These are phyloP conservation scores for Xylophagus ater DNA, from an alignment of 2,888 invertebrate species.

Conservation along the genomic window DNA sequence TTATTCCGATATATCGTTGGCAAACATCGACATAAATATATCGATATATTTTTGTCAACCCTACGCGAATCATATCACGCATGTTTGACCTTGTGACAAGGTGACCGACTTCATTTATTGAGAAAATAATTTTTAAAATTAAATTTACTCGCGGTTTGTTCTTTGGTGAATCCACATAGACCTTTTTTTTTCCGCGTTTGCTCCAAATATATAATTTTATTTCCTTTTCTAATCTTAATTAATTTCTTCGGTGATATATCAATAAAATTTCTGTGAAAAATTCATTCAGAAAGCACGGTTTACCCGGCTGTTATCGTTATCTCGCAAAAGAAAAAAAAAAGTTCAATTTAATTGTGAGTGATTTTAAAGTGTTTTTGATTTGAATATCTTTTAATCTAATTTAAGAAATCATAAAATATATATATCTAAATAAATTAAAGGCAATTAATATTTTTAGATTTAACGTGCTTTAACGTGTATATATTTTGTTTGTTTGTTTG, in stretches of 20 bases:
- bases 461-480: not conserved
- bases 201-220: not conserved
- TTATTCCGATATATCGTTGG: too few species aligned
- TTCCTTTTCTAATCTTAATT: not conserved
- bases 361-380: too few species aligned
- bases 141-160: constrained; percentile 12
- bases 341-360: too few species aligned
- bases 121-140: constrained; percentile 10
- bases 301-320: too few species aligned
- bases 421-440: not conserved
- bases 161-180: constrained; percentile 8
- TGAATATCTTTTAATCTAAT: too few species aligned
- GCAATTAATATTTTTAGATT: not conserved
- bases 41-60: too few species aligned
- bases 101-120: constrained; percentile 36
- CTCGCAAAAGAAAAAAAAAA: too few species aligned
- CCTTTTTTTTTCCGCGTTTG: not conserved
- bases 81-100: constrained; percentile 45
- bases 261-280: not conserved
- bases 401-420: too few species aligned
- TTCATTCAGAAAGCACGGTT: not conserved
- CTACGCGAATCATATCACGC: constrained; percentile 25
- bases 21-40: too few species aligned
- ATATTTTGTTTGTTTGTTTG: not conserved
- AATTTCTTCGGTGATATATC: too few species aligned